Base-by-base conservation (phyloP, 37 sponge, comb jelly and placozoan genomes). In the Ephydatia muelleri region DNA sequence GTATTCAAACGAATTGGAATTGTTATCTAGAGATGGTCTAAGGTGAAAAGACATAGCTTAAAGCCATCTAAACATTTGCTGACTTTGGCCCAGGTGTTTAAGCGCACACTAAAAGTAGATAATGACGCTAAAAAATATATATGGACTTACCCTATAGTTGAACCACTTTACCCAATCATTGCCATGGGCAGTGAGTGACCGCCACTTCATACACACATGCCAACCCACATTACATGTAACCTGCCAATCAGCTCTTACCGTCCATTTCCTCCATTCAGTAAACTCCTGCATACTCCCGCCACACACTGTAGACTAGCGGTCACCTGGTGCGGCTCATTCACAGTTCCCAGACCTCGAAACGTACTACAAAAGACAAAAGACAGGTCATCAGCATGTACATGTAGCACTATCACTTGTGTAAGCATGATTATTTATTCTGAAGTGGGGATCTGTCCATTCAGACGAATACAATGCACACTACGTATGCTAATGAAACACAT, bases 241-340 rank as follows among this genome's bases (percentile, higher is more conserved):
- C 43, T 49, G 11, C 30, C 5, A 57, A 12, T 29, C 16, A 32
- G 22, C 23, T 39, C 67, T 11, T 65, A 73, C 87, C 87, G 80
- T 73, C 87, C 80, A n/a, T 77, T 12, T 2, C 85, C 84, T 11
- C 81, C 89, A 75, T 73, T 77, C 37, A 93, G 78, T 25, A 95
- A 73, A 11, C 84, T 39, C 40, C 95, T 83, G 29, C 81, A 73
- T 29, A 96, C 89, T 2, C 79, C 88, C 16, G 93, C 65, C 39
- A 96, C 71, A 82, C 97, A 95, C 82, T 77, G 82, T 31, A 98
- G 91, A 28, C 89, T 88, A 21, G 96, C 87, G 1, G 72, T 77
- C 31, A 98, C 70, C 67, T 94, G 94, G 78, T 98, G 99, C 21
- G 96, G 99, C 84, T 98, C 99, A 38, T 91, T 94, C 82, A 98